These are phyloP conservation scores for Albula goreensis DNA, from an alignment of 2,113 vertebrate species.

Conservation along the genomic window DNA sequence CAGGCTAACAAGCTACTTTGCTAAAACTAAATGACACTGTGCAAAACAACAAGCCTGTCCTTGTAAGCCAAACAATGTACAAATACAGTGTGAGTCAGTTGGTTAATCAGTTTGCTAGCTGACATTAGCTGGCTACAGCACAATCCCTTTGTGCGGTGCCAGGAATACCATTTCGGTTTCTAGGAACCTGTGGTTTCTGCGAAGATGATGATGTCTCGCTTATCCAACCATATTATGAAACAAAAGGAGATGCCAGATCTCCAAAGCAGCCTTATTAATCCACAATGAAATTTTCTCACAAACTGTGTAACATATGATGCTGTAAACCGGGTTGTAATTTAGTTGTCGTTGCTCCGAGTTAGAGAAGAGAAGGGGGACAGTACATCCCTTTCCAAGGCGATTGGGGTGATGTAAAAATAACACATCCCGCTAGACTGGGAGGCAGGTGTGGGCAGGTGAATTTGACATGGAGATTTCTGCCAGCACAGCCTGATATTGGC, in stretches of 20 bases:
- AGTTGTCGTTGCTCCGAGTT: conserved; percentile 35
- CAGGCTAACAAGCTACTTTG: background rate
- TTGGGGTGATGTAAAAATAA: conserved; percentile 18
- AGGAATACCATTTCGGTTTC: background rate
- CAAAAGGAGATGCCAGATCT: background rate
- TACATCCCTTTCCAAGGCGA: conserved; percentile 39
- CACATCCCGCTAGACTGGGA: background rate
- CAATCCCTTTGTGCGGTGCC: background rate
- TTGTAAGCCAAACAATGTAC: background rate
- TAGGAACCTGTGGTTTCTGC: background rate
- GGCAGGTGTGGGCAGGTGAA: conserved; percentile 14
- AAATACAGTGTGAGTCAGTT: background rate
- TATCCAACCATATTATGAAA: background rate
- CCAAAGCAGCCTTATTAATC: background rate
- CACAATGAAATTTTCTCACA: background rate
- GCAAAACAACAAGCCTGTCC: background rate
- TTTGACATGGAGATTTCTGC: conserved; percentile 23
- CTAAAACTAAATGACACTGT: background rate
- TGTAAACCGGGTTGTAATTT: conserved; percentile 27
- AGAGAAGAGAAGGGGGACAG: conserved; percentile 23
- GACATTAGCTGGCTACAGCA: background rate
- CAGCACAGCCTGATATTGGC: background rate
- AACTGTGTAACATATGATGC: conserved; percentile 15
- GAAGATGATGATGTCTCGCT: background rate
- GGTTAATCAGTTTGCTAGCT: background rate